Evolutionary conservation across 2,113 vertebrate genomes (phyloP).

Genomic region (Cyanistes caeruleus): DNA sequence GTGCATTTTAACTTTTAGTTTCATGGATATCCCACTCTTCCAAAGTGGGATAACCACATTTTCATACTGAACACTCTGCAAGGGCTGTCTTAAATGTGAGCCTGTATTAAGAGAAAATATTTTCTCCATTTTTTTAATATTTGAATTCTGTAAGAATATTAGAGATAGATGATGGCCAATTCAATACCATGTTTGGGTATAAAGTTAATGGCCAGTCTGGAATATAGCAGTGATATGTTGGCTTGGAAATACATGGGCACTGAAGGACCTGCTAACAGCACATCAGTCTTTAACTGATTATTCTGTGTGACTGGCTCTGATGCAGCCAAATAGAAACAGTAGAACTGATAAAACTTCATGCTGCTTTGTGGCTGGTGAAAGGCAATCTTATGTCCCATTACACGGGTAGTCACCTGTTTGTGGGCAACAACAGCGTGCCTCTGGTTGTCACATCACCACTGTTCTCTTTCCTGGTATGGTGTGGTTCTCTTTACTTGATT

Average conservation of each 20-base stretch:
- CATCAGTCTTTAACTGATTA: not conserved
- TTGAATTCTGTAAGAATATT: not conserved
- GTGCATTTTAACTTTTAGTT: not conserved
- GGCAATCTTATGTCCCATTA: not conserved
- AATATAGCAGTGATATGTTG: not conserved
- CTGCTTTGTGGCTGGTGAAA: not conserved
- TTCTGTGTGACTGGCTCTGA: not conserved
- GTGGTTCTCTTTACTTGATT: not conserved
- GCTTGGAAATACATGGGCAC: not conserved
- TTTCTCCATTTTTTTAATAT: not conserved
- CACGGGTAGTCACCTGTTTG: not conserved
- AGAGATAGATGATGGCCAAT: not conserved
- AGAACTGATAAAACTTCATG: not conserved
- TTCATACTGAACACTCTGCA: not conserved
- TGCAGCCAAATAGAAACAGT: not conserved
- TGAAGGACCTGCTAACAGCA: not conserved
- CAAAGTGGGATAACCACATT: not conserved
- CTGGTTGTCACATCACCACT: rapidly evolving
- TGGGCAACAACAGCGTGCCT: not conserved
- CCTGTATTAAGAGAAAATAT: not conserved
- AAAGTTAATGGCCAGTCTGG: not conserved
- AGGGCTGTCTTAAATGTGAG: not conserved
- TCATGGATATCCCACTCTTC: not conserved
- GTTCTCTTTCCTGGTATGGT: not conserved
- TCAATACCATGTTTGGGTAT: not conserved